Conservation (phyloP, 2,888 invertebrate genomes). For the Eudasyphora cyanicolor region DNA sequence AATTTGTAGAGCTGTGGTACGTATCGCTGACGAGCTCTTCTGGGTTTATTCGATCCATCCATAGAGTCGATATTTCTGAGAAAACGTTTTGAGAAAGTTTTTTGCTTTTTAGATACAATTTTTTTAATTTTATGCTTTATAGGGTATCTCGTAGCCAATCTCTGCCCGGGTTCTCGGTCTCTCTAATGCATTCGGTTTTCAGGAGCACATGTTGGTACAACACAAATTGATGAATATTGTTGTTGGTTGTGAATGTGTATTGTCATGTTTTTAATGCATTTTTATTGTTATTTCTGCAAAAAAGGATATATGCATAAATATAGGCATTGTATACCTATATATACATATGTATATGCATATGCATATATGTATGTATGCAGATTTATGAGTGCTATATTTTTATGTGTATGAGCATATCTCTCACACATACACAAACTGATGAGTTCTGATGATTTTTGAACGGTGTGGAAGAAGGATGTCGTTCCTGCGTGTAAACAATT, state of each 20-base stretch:
- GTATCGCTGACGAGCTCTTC: too few relatives aligned
- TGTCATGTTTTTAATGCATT: constrained; percentile 28
- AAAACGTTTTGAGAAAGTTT: too few relatives aligned
- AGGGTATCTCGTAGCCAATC: too few relatives aligned
- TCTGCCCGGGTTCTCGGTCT: too few relatives aligned
- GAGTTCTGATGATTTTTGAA: neutral
- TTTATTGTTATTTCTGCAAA: constrained; percentile 17
- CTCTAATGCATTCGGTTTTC: constrained; percentile 1
- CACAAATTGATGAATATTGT: neutral
- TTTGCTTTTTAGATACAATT: too few relatives aligned
- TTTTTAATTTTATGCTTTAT: too few relatives aligned
- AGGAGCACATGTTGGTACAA: neutral
- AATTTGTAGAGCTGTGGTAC: too few relatives aligned
- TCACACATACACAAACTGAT: neutral
- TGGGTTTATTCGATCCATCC: too few relatives aligned
- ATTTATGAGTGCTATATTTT: neutral
- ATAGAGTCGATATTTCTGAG: too few relatives aligned
- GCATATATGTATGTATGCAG: neutral
- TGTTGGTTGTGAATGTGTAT: neutral
- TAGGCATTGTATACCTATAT: neutral
- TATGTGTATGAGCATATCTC: neutral
- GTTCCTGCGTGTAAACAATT: neutral
- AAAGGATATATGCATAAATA: neutral
- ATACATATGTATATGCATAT: neutral
- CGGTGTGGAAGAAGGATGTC: neutral